Conservation (phyloP, 2,888 invertebrate genomes). For the Eristalinus aeneus region DNA sequence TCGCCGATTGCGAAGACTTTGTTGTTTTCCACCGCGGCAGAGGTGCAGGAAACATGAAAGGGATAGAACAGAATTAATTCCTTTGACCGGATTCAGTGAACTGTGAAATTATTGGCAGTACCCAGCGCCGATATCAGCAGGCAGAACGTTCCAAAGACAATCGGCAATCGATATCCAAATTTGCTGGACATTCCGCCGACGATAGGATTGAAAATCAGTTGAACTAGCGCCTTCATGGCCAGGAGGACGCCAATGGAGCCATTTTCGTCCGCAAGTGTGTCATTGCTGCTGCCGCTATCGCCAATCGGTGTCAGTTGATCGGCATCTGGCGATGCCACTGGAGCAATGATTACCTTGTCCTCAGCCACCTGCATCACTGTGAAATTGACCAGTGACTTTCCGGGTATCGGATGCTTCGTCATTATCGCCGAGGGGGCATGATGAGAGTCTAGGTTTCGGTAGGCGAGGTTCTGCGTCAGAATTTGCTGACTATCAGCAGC, state of each 20-base stretch:
- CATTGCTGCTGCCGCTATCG: constrained; percentile 55
- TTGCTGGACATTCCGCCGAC: constrained; percentile 86
- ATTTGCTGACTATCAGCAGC: constrained; percentile 69
- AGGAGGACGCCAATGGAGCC: constrained; percentile 86
- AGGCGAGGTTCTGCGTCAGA: constrained; percentile 75
- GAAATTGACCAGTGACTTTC: constrained; percentile 79
- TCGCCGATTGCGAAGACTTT: constrained; percentile 89
- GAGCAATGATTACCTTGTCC: constrained; percentile 72
- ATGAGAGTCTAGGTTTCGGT: constrained; percentile 76
- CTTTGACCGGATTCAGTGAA: constrained; percentile 29
- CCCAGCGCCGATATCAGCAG: constrained; percentile 86
- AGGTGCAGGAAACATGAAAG: constrained; percentile 29
- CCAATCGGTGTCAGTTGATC: constrained; percentile 12
- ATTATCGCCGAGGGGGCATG: constrained; percentile 74
- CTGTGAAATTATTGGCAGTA: constrained; percentile 80
- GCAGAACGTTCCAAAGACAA: constrained; percentile 86
- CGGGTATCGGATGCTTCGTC: constrained; percentile 80
- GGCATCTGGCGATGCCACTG: constrained; percentile 51
- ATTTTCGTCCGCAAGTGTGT: constrained; percentile 83
- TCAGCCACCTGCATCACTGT: constrained; percentile 75
- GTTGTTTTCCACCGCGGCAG: constrained; percentile 9
- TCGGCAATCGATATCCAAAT: constrained; percentile 85
- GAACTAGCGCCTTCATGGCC: constrained; percentile 90
- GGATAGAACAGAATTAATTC: constrained; percentile 46
- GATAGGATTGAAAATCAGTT: constrained; percentile 88